These are phyloP conservation scores for Hozukius guyotensis DNA, from an alignment of 2,797 vertebrate species.

Conservation along the genomic window DNA sequence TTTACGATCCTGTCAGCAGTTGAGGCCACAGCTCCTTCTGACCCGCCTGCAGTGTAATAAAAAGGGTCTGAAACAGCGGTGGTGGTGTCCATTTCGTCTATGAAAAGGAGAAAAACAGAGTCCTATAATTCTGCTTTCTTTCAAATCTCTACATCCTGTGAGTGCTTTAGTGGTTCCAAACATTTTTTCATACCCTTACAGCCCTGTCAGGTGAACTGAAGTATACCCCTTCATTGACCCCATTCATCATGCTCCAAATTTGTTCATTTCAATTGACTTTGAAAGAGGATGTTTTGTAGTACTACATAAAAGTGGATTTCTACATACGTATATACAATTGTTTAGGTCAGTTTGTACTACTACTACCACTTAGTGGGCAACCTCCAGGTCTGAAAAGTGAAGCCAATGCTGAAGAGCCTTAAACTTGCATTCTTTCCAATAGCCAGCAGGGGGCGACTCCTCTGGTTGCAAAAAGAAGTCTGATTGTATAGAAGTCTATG, in stretches of 20 bases:
- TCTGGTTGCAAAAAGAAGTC: too few species aligned
- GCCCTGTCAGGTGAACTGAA: not conserved
- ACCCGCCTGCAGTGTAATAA: not conserved
- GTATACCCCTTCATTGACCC: not conserved
- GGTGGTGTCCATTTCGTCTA: not conserved
- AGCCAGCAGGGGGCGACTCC: too few species aligned
- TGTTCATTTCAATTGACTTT: not conserved
- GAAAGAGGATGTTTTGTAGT: not conserved
- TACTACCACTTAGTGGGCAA: not conserved
- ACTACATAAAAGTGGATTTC: not conserved
- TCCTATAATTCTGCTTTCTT: not conserved
- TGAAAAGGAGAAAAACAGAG: not conserved
- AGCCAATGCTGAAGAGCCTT: too few species aligned
- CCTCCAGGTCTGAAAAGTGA: too few species aligned
- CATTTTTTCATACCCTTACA: not conserved
- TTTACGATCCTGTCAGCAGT: conserved; percentile 3
- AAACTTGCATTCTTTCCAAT: too few species aligned
- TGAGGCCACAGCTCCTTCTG: not conserved
- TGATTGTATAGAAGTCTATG: too few species aligned
- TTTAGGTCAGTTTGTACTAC: not conserved
- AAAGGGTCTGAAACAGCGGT: not conserved
- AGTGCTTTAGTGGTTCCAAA: not conserved
- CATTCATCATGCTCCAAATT: not conserved
- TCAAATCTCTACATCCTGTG: not conserved
- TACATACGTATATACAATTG: not conserved